Conservation (phyloP, 2,888 invertebrate genomes). For the Phymatocera aterrima region DNA sequence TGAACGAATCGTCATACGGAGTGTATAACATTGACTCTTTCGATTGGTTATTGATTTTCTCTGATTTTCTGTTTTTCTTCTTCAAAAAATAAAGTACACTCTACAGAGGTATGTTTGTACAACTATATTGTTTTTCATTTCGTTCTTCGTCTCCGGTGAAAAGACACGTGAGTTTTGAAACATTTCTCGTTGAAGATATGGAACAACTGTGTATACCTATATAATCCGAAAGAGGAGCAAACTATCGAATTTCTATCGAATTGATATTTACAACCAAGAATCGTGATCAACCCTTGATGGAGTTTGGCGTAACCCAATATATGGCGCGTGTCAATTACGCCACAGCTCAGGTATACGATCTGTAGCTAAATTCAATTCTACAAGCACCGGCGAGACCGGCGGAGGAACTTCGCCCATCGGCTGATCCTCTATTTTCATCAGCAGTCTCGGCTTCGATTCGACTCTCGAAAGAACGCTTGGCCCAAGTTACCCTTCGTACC, state of each 20-base stretch:
- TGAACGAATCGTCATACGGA: neutral
- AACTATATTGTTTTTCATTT: neutral
- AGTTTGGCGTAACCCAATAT: neutral
- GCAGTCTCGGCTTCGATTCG: slow-evolving; percentile 30
- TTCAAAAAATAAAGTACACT: neutral
- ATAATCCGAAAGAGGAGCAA: too few species aligned
- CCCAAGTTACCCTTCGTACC: slow-evolving; percentile 51
- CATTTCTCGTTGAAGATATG: neutral
- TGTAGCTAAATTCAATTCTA: slow-evolving; percentile 36
- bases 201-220: neutral
- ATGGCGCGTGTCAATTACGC: neutral
- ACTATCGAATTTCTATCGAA: too few species aligned
- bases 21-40: neutral
- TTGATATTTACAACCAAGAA: neutral
- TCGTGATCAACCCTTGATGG: neutral
- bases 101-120: neutral
- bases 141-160: neutral
- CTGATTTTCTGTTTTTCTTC: neutral
- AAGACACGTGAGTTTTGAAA: neutral
- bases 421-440: slow-evolving; percentile 44
- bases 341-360: slow-evolving; percentile 22
- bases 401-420: slow-evolving; percentile 32
- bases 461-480: slow-evolving; percentile 40
- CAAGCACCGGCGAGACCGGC: neutral
- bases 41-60: too few species aligned